Evolutionary conservation across 1,140 invertebrate species (phyloP), one percentile per base, ranked within the genome.

Genomic region (Drosophila guanche): DNA sequence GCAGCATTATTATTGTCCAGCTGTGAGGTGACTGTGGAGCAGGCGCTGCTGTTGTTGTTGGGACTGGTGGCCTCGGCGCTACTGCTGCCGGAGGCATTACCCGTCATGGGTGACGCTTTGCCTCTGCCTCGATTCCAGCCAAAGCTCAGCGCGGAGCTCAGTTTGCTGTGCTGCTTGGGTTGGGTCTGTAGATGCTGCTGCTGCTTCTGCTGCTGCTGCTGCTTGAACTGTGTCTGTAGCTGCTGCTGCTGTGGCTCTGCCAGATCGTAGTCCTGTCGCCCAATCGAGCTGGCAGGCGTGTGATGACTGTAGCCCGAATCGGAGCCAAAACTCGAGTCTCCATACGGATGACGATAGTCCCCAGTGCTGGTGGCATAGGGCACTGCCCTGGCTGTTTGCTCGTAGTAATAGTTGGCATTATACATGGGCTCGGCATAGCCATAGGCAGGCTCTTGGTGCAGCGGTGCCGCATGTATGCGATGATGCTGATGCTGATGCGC

Each of bases 261-360:
- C 20, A 90, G 60, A 45, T 90, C 88, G 48, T 90, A 90, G 12
- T 90, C 90, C 66, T 90, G 79, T 4, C 90, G 75, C 0, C 90
- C 89, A 43, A 90, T 90, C 0, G 89, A 90, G 22, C 93, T 93
- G 10, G 89, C 88, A 1, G 90, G 90, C 59, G 95, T 95, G 63
- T 95, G 93, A 76, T 95, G 94, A 72, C 94, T 95, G 77, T 95
- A 95, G 0, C 95, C 94, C 16, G 94, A 95, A 81, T 95, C 95
- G 20, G 94, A 94, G 5, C 94, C 94, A 43, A 94, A 94, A 37
- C 93, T 93, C 2, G 94, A 95, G 66, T 93, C 92, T 7, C 81
- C 89, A 22, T 91, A 89, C 7, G 90, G 83, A 10, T 89, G 69
- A 3, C 88, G 62, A n/a, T 88, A 91, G 12, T 85, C 79, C 3